These are phyloP conservation scores for Alauda arvensis DNA, from an alignment of 2,797 vertebrate genomes.

Conservation along the genomic window DNA sequence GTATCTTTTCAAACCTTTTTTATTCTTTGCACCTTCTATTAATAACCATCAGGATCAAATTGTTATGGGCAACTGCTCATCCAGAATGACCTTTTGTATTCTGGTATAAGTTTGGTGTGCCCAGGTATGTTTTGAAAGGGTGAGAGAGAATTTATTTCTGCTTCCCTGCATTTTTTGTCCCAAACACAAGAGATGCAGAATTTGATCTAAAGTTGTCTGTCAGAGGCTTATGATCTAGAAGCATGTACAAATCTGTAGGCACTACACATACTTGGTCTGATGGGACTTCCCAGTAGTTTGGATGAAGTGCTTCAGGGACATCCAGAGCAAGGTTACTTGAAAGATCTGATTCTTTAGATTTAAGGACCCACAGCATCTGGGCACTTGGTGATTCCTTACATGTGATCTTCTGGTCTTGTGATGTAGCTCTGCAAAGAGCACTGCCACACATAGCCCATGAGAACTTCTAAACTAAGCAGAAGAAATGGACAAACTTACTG, in stretches of 20 bases:
- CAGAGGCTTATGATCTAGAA: not conserved
- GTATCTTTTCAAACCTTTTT: not conserved
- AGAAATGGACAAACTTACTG: not conserved
- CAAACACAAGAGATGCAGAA: not conserved
- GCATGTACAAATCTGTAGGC: not conserved
- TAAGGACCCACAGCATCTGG: not conserved
- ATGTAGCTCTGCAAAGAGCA: not conserved
- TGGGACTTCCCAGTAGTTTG: not conserved
- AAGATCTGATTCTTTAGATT: not conserved
- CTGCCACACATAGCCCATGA: not conserved
- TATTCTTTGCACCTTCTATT: not conserved
- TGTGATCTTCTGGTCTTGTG: not conserved
- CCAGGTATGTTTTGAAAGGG: not conserved
- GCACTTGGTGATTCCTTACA: not conserved
- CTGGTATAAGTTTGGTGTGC: not conserved
- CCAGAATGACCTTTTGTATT: not conserved
- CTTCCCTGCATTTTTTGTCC: not conserved
- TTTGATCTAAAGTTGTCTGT: not conserved
- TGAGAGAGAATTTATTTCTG: not conserved
- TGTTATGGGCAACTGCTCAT: not conserved
- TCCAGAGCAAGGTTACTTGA: not conserved
- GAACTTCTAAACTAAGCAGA: not conserved
- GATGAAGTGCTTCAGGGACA: not conserved
- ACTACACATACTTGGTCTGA: not conserved
- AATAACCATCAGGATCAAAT: not conserved